These are phyloP conservation scores for Oasisia sp. DNA, from an alignment of 2,888 invertebrate species.

Conservation along the genomic window DNA sequence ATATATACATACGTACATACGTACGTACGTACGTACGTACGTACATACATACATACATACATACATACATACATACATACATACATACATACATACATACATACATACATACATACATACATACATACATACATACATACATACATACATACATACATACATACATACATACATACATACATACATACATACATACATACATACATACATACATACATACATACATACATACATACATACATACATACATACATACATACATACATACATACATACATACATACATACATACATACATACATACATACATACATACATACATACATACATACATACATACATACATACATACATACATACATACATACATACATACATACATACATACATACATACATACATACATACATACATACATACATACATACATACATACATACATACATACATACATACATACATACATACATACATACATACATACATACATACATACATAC, in stretches of 20 bases:
- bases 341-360: not conserved
- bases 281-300: no score
- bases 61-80: not conserved
- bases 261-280: no score
- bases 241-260: no score
- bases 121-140: not conserved
- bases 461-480: no score
- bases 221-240: no score
- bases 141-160: not conserved
- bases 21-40: not conserved
- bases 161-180: not conserved
- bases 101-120: not conserved
- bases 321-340: not conserved
- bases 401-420: no score
- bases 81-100: not conserved
- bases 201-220: not conserved
- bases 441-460: no score
- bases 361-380: not conserved
- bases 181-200: not conserved
- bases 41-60: not conserved
- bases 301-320: no score
- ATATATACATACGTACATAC: no score
- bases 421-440: no score
- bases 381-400: not conserved
- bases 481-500: no score